Evolutionary conservation across 2,888 invertebrate species (phyloP), one percentile per base, ranked within the genome.

Genomic region (Diadegma fenestrale): DNA sequence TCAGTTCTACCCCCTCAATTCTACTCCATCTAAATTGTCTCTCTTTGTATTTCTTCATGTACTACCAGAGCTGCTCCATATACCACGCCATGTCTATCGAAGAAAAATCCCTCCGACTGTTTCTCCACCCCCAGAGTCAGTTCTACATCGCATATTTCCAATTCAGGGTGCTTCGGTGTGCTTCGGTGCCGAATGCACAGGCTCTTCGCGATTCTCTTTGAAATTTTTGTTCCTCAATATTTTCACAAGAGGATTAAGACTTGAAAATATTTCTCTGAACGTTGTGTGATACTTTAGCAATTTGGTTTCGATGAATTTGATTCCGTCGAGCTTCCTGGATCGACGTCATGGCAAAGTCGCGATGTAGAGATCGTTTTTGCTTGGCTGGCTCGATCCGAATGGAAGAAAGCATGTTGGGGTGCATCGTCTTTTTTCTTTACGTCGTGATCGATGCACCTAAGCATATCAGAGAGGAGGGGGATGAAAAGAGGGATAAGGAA

Each of bases 41-140:
- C 71, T 72, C 54, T 64, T 72, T 64, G 71, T 72, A 77, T 73
- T 71, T 58, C 72, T 41, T 19, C 41, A 14, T 68, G 68, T 72
- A 64, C n/a, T 58, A 26, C 58, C 22, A 26, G 30, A 66, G 41
- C 45, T 77, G 26, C 45, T 26, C 10, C 41, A 37, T 73, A 30
- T 61, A 61, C 61, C 63, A 43, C 64, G 66, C 43, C 64, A 78
- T n/a, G n/a, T 82, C 71, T 33, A 58, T 72, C 66, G 72, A 14
- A 6, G 48, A 26, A 66, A 77, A 77, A 77, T 86, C 83, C 80
- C 30, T n/a, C 19, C 58, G 69, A 80, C 73, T 83, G 87, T 87
- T 87, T 78, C 80, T 82, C 86, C 71, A 64, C 78, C 37, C 51
- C 37, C 41, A n/a, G 66, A 30, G 66, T 72, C 75, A 54, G 12